phyloP scores from a whole-genome alignment of 2,888 invertebrate species.

The Drosophila hamatofila region DNA sequence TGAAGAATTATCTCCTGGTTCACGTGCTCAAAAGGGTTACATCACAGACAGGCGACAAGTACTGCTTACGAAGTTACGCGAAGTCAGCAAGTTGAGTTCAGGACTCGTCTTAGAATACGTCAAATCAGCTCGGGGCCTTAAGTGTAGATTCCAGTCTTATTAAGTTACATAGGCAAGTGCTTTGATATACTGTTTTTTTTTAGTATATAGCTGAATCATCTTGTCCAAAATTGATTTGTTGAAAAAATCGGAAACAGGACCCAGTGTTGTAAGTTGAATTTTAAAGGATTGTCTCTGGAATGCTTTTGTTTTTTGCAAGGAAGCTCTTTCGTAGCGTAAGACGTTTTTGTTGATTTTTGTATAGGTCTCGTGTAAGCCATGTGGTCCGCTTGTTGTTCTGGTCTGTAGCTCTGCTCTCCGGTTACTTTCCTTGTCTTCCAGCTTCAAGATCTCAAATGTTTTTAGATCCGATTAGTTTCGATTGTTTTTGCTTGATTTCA shows the following conservation, averaged over 20 bases:
- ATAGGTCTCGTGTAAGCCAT: background rate
- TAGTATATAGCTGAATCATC: background rate
- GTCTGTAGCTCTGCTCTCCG: background rate
- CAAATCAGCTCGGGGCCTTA: background rate
- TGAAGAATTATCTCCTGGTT: background rate
- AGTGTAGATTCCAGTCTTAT: background rate
- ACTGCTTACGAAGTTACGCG: background rate
- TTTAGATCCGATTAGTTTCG: background rate
- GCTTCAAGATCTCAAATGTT: too few species aligned
- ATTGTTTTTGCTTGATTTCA: background rate
- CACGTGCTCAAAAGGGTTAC: background rate
- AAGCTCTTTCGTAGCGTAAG: background rate
- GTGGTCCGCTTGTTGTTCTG: background rate
- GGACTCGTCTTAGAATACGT: background rate
- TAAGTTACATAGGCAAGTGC: background rate
- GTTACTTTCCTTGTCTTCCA: background rate
- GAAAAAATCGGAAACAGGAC: background rate
- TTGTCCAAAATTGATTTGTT: background rate
- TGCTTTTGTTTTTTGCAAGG: background rate
- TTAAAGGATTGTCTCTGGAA: slow-evolving; percentile 18
- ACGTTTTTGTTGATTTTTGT: background rate
- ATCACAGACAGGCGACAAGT: background rate
- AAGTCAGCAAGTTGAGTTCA: background rate
- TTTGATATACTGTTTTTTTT: background rate
- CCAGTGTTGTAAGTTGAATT: background rate